Conservation (phyloP, 2,888 invertebrate genomes). For the Scaptomyza flava region DNA sequence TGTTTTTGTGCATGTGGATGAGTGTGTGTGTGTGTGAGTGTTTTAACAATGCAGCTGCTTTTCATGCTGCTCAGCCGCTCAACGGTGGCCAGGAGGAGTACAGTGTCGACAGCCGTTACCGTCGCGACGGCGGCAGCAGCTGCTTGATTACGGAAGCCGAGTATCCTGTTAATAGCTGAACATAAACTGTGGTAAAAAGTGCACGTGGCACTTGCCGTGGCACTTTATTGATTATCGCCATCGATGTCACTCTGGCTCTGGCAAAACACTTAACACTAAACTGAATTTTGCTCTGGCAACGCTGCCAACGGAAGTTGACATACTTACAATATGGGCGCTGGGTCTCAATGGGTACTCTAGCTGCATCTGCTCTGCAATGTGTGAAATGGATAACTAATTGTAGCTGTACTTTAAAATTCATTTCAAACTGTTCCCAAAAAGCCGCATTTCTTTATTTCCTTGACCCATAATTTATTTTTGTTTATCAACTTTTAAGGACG, state of each 20-base stretch:
- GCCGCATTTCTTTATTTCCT: too few species aligned
- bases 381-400: neutral
- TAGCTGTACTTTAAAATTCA: neutral
- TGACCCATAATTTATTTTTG: too few species aligned
- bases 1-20: slow-evolving; percentile 5
- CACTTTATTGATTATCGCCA: slow-evolving; percentile 66
- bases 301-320: slow-evolving; percentile 66
- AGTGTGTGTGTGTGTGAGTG: slow-evolving; percentile 9
- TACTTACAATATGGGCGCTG: slow-evolving; percentile 40
- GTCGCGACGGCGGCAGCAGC: slow-evolving; percentile 53
- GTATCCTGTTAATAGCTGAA: slow-evolving; percentile 79
- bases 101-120: slow-evolving; percentile 17
- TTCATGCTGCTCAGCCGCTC: slow-evolving; percentile 41
- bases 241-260: slow-evolving; percentile 13
- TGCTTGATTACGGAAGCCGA: slow-evolving; percentile 72
- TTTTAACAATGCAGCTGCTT: slow-evolving; percentile 65
- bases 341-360: slow-evolving; percentile 5
- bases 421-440: too few species aligned
- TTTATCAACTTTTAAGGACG: too few species aligned
- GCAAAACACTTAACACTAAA: slow-evolving; percentile 40
- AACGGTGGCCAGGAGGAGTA: slow-evolving; percentile 1
- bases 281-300: slow-evolving; percentile 24
- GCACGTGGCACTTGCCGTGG: slow-evolving; percentile 49
- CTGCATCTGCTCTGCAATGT: slow-evolving; percentile 17
- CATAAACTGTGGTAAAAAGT: slow-evolving; percentile 77